Evolutionary conservation across 2,113 vertebrate species (phyloP), one percentile per base, ranked within the genome.

Genomic region (Semnornis frantzii): DNA sequence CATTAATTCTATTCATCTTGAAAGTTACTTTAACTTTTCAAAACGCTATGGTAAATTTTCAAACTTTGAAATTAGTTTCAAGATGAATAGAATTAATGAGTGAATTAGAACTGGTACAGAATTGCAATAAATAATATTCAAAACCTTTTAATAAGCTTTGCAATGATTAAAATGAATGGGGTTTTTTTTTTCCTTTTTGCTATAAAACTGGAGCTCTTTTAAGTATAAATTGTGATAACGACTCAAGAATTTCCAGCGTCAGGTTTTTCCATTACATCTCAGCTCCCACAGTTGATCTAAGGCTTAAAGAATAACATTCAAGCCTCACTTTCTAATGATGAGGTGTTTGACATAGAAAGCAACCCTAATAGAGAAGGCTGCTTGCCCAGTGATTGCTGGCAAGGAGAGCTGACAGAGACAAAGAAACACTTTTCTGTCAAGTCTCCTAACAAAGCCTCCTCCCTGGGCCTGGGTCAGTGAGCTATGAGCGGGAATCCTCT

Each of bases 161-260:
- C 74, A 85, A 84, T 93, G 80, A 96, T 96, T 95, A 96, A 93
- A 96, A 96, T 93, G 92, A 96, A 94, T 95, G 86, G 76, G 39
- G 10, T 93, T 94, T 95, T 93, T 92, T 96, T 94, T 72, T 15
- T 15, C 87, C 87, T 89, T 90, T 91, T 90, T 74, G 79, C 95
- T 77, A 87, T 92, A 92, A 94, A 94, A 94, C 90, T 62, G 73
- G 79, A 92, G 65, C 87, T 95, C 95, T 97, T 97, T 96, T 95
- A 97, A 96, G 96, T 95, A 97, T 96, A 97, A 97, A 97, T 96
- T 95, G 94, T 87, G 94, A 96, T 95, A 97, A 96, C 46, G 94
- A 96, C 93, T 83, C 21, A 8, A 91, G 91, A 96, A 97, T 96
- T 97, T 97, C 94, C 88, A 95, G 70, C 87, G 4, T 89, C 87